Percentiles rank a stretch among this genome's conserved stretches.
These are phyloP conservation scores for Hyposmocoma kahamanoa DNA, from an alignment of 1,140 invertebrate species.

Conservation along the genomic window DNA sequence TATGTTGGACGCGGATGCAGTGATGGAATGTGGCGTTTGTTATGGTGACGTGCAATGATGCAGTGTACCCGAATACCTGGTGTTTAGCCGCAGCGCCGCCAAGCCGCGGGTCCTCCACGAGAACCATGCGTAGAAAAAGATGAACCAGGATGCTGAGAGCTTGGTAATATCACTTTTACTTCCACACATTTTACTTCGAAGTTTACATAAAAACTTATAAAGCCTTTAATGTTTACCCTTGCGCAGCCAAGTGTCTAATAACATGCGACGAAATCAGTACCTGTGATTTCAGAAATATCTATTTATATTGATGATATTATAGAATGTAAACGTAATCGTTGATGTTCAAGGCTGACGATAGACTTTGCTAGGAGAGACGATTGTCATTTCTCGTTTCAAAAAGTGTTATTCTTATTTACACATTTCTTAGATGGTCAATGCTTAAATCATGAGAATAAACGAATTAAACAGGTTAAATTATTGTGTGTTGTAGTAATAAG, in stretches of 20 bases:
- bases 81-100: conserved; percentile 39
- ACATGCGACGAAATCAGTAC: background rate
- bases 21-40: conserved; percentile 69
- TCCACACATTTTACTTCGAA: conserved; percentile 10
- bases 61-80: conserved; percentile 52
- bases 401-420: too few relatives aligned
- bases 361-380: conserved; percentile 3
- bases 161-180: conserved; percentile 69
- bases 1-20: conserved; percentile 72
- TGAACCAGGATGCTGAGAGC: conserved; percentile 71
- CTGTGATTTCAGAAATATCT: conserved; percentile 38
- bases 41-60: conserved; percentile 63
- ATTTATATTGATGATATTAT: conserved; percentile 59
- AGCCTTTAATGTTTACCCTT: too few relatives aligned
- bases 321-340: conserved; percentile 26
- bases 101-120: conserved; percentile 48
- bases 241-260: background rate
- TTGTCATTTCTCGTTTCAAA: background rate
- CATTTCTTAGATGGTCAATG: too few relatives aligned
- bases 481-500: too few relatives aligned
- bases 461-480: too few relatives aligned
- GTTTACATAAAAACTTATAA: too few relatives aligned
- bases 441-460: too few relatives aligned
- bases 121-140: conserved; percentile 71
- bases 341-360: conserved; percentile 34